These are phyloP conservation scores for Choristoneura rosaceana DNA, from an alignment of 2,888 invertebrate genomes.

Conservation along the genomic window DNA sequence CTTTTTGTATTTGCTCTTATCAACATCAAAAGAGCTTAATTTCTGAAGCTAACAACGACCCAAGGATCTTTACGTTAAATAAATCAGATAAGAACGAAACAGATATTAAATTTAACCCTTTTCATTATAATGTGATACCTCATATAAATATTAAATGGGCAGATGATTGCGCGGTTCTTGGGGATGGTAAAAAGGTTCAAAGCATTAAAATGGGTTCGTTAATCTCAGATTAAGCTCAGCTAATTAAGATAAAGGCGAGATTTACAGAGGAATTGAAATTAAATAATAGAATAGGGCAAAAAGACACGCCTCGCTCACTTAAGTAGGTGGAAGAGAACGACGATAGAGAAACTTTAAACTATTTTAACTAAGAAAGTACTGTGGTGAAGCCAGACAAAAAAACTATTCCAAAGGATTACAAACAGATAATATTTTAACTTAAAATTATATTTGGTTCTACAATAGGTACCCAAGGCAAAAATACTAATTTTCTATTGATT, in stretches of 20 bases:
- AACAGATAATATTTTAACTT: too few species aligned
- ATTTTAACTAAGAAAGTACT: too few species aligned
- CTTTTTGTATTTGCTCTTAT: constrained; percentile 10
- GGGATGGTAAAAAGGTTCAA: constrained; percentile 53
- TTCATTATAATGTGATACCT: constrained; percentile 54
- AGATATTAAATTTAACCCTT: constrained; percentile 58
- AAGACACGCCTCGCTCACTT: neutral
- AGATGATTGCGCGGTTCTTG: constrained; percentile 61
- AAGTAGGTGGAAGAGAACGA: neutral
- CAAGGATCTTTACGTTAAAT: constrained; percentile 43
- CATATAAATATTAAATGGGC: constrained; percentile 67
- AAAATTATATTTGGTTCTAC: too few species aligned
- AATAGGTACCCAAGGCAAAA: too few species aligned
- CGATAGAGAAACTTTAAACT: neutral
- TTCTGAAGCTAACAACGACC: constrained; percentile 8
- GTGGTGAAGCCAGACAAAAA: too few species aligned
- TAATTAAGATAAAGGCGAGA: constrained; percentile 53
- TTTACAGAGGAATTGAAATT: constrained; percentile 20
- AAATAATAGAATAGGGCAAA: neutral
- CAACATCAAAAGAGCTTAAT: constrained; percentile 18
- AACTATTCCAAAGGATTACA: too few species aligned
- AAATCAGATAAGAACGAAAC: constrained; percentile 52
- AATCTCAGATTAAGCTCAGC: constrained; percentile 55
- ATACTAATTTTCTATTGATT: too few species aligned
- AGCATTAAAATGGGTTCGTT: constrained; percentile 60